Evolutionary conservation across 2,797 vertebrate genomes (phyloP).

Genomic region (Otolemur crassicaudatus): DNA sequence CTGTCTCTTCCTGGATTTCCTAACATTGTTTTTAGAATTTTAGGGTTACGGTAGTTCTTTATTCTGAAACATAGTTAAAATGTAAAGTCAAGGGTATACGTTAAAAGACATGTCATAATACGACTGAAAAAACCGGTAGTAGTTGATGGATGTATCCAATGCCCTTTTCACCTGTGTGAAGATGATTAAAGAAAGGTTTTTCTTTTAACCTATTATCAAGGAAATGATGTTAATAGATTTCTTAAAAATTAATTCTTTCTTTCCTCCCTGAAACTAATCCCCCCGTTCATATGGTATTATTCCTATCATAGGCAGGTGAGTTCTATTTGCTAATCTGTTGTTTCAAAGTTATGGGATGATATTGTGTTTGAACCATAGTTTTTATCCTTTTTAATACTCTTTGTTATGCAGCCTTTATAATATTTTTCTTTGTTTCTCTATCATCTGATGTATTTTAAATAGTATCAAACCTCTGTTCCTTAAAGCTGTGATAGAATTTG

Average conservation of each 20-base stretch:
- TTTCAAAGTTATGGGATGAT: neutral
- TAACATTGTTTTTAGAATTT: neutral
- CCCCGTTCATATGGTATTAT: neutral
- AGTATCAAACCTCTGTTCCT: neutral
- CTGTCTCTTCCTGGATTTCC: neutral
- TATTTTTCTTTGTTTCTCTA: slow-evolving; percentile 29
- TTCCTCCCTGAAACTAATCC: slow-evolving; percentile 55
- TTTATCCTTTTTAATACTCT: slow-evolving; percentile 13
- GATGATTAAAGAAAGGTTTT: neutral
- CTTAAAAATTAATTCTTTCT: slow-evolving; percentile 47
- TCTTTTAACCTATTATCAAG: slow-evolving; percentile 44
- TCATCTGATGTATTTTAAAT: slow-evolving; percentile 10
- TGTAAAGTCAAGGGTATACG: neutral
- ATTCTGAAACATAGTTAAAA: slow-evolving; percentile 38
- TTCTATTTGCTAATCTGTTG: slow-evolving; percentile 24
- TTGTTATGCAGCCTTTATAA: slow-evolving; percentile 18
- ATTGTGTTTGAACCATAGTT: slow-evolving; percentile 25
- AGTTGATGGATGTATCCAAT: slow-evolving; percentile 17
- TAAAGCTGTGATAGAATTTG: slow-evolving; percentile 6
- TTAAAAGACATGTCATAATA: neutral
- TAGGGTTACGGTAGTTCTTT: neutral
- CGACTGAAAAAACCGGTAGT: slow-evolving; percentile 2
- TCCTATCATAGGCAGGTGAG: neutral
- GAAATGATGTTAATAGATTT: slow-evolving; percentile 40
- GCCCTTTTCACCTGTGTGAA: slow-evolving; percentile 49